phyloP scores from a whole-genome alignment of 1,140 invertebrate species.

The Drosophila bifasciata region DNA sequence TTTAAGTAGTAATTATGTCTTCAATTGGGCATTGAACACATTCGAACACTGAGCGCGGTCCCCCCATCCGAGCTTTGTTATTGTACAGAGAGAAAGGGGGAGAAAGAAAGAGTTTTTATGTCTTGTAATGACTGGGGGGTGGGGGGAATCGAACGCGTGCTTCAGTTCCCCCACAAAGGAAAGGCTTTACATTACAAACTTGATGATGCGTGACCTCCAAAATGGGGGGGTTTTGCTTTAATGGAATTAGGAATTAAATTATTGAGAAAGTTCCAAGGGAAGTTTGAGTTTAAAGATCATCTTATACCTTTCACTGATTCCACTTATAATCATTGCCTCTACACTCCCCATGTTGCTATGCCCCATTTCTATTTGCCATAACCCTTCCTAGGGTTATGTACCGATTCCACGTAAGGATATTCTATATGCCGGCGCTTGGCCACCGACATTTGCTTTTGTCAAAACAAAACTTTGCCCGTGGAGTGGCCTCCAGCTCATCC shows the following conservation, averaged over 20 bases:
- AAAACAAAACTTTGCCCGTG: slow-evolving; percentile 57
- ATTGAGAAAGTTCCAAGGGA: too few species aligned
- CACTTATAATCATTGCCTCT: too few species aligned
- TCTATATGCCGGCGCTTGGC: slow-evolving; percentile 78
- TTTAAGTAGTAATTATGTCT: slow-evolving; percentile 81
- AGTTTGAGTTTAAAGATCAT: too few species aligned
- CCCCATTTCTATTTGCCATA: not conserved
- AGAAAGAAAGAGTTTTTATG: slow-evolving; percentile 26
- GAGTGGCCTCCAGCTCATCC: too few species aligned
- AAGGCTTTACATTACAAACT: slow-evolving; percentile 17
- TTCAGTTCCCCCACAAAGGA: slow-evolving; percentile 33
- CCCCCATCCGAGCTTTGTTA: slow-evolving; percentile 45
- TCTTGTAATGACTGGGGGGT: slow-evolving; percentile 2
- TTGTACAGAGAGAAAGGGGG: slow-evolving; percentile 1
- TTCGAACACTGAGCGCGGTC: slow-evolving; percentile 1
- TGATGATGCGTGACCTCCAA: slow-evolving; percentile 4
- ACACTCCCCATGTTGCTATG: too few species aligned
- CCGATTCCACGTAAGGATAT: slow-evolving; percentile 66
- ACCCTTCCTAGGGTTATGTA: not conserved
- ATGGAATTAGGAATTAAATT: not conserved
- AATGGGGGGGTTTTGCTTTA: not conserved
- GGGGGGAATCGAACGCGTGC: slow-evolving; percentile 27
- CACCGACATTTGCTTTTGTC: slow-evolving; percentile 55
- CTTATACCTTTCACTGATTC: too few species aligned
- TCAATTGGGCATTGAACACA: slow-evolving; percentile 73